These are phyloP conservation scores for Archivesica marissinica DNA, from an alignment of 1,140 invertebrate species.

Conservation along the genomic window DNA sequence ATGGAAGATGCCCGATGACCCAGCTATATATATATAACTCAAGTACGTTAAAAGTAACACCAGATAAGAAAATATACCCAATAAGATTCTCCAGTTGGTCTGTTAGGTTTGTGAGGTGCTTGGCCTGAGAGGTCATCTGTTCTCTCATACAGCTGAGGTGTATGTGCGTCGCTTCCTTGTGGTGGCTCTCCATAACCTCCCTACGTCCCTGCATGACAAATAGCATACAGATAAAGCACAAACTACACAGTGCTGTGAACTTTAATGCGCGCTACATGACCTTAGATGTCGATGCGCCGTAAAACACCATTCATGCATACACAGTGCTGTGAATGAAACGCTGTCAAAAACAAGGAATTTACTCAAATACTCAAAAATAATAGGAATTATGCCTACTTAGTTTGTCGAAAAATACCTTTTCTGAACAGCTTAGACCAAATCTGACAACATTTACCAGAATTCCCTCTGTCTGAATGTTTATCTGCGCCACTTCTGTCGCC, in stretches of 20 bases:
- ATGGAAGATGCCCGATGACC: background rate
- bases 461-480: too few relatives aligned
- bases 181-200: slow-evolving; percentile 55
- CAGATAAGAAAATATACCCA: background rate
- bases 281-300: too few relatives aligned
- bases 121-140: slow-evolving; percentile 3
- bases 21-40: background rate
- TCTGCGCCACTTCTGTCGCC: too few relatives aligned
- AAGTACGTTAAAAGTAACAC: background rate
- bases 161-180: slow-evolving; percentile 38
- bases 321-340: too few relatives aligned
- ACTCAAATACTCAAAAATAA: background rate
- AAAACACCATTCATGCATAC: too few relatives aligned
- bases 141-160: slow-evolving; percentile 52
- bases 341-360: too few relatives aligned
- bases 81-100: background rate
- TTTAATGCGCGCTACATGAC: too few relatives aligned
- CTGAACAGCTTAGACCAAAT: too few relatives aligned
- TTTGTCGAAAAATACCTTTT: too few relatives aligned
- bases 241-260: too few relatives aligned
- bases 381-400: background rate
- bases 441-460: too few relatives aligned
- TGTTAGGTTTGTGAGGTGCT: background rate
- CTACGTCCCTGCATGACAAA: slow-evolving; percentile 60
- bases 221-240: background rate